Evolutionary conservation across 2,797 vertebrate species (phyloP).

Genomic region (Premnoplex brunnescens): DNA sequence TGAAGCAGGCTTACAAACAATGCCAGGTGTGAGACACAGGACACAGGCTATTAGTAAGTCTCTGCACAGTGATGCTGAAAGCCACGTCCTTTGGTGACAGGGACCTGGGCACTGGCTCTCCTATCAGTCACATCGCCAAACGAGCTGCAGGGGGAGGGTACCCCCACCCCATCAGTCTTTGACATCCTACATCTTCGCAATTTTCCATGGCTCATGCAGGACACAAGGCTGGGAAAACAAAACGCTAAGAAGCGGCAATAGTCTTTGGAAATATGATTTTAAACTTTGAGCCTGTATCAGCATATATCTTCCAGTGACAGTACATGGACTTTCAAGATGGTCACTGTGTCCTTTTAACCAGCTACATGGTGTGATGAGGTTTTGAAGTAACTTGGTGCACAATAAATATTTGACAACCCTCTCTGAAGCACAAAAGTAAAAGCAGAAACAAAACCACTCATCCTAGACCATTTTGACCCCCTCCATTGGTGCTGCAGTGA

Average conservation of each 20-base stretch:
- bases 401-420: background rate
- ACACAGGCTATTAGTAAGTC: background rate
- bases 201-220: background rate
- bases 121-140: accelerated
- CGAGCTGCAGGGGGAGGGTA: accelerated
- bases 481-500: background rate
- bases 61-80: accelerated
- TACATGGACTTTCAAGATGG: background rate
- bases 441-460: background rate
- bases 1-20: accelerated
- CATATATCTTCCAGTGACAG: background rate
- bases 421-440: background rate
- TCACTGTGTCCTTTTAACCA: background rate
- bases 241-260: background rate
- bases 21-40: background rate
- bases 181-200: background rate
- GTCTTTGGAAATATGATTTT: background rate
- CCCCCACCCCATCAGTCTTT: background rate
- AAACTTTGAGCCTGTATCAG: background rate
- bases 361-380: accelerated
- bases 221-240: background rate
- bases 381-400: background rate
- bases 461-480: background rate
- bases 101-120: background rate
- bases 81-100: background rate